A percentile compares a stretch with the other conserved stretches of the same genome.
These are phyloP conservation scores for Ariolimax columbianus DNA, from an alignment of 2,888 invertebrate species.

Conservation along the genomic window DNA sequence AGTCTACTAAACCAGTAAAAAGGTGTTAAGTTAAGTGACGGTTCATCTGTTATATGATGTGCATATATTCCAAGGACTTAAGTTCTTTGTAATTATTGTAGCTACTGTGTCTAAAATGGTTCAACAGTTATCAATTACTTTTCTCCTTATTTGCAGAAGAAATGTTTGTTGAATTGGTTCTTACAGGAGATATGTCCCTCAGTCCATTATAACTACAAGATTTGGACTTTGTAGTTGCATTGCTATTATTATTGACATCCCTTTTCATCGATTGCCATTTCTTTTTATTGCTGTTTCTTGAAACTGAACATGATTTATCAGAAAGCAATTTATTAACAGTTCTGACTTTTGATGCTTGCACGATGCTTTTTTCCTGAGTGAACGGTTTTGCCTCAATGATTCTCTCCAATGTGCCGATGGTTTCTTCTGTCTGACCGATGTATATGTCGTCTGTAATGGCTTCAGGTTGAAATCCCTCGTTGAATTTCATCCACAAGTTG, in stretches of 20 bases:
- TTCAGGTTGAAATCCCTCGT: slow-evolving; percentile 35
- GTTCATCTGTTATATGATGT: no score
- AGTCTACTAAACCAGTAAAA: no score
- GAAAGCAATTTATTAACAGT: background rate
- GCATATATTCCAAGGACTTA: no score
- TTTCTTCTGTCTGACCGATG: background rate
- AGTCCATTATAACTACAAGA: background rate
- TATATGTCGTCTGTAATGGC: background rate
- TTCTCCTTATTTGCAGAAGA: no score
- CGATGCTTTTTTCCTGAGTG: no score
- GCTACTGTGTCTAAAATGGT: no score
- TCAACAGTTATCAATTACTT: no score
- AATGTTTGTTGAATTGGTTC: background rate
- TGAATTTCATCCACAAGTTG: slow-evolving; percentile 47
- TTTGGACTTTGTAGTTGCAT: background rate
- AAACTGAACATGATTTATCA: no score
- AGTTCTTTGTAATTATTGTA: no score
- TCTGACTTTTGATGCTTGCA: background rate
- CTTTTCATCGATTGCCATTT: background rate
- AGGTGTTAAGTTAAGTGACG: no score
- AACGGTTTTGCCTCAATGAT: background rate
- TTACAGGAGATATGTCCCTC: background rate
- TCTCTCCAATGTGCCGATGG: background rate
- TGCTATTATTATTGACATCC: background rate
- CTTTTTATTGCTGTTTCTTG: background rate